Evolutionary conservation across 92 coral and sea anemone species (phyloP).

Genomic region (Epizoanthus stellaris): DNA sequence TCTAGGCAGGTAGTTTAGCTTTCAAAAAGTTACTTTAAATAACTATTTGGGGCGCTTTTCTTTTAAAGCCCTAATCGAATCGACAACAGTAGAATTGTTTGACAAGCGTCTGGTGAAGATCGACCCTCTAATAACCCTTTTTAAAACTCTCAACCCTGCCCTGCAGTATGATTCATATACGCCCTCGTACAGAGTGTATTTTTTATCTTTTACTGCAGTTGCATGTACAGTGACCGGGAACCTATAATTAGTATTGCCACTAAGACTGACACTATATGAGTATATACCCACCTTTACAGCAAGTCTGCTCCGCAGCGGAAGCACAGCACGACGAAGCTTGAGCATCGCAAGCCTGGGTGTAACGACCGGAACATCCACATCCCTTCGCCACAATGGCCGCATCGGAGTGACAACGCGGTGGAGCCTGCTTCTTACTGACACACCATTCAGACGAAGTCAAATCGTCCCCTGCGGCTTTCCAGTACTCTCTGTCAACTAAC

Average conservation of each 20-base stretch:
- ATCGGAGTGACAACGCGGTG: conserved; percentile 69
- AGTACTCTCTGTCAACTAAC: conserved; percentile 61
- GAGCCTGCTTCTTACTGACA: conserved; percentile 44
- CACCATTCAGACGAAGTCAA: conserved; percentile 89
- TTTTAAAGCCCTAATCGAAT: too few species aligned
- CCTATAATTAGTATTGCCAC: background rate
- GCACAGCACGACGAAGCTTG: conserved; percentile 71
- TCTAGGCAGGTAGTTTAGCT: too few species aligned
- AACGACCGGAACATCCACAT: conserved; percentile 78
- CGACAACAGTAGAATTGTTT: background rate
- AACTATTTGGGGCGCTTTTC: background rate
- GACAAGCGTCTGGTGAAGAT: too few species aligned
- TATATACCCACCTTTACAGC: conserved; percentile 83
- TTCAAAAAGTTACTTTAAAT: too few species aligned
- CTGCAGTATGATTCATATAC: too few species aligned
- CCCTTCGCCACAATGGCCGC: conserved; percentile 73
- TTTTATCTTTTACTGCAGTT: too few species aligned
- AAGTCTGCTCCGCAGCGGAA: conserved; percentile 55
- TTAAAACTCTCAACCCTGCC: too few species aligned
- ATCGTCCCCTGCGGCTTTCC: conserved; percentile 91
- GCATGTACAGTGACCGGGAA: too few species aligned
- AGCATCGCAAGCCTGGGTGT: conserved; percentile 67
- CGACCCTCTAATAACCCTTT: too few species aligned
- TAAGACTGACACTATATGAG: background rate
- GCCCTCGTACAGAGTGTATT: too few species aligned